Conservation (phyloP, 2,113 vertebrate genomes). For the Perccottus glenii region DNA sequence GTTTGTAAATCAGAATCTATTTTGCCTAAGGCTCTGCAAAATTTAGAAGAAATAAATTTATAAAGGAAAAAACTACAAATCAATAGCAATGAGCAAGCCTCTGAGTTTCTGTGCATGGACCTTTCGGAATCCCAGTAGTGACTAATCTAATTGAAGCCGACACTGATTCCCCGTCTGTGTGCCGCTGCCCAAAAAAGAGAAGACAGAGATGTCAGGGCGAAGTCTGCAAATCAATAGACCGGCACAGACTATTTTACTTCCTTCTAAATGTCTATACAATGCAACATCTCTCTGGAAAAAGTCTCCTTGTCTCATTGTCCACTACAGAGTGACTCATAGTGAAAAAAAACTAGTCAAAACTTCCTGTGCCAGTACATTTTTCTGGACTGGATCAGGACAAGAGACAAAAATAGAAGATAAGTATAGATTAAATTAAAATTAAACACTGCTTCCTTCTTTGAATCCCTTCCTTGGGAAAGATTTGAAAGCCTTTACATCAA, state of each 20-base stretch:
- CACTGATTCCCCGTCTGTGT: constrained; percentile 52
- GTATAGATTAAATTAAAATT: too few species aligned
- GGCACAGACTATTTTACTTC: constrained; percentile 31
- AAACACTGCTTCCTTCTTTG: too few species aligned
- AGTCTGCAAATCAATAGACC: constrained; percentile 53
- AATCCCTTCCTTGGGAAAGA: constrained; percentile 18
- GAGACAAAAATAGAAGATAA: too few species aligned
- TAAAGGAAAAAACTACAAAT: constrained; percentile 34
- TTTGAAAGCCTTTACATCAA: constrained; percentile 36
- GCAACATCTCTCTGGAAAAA: neutral
- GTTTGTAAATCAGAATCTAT: neutral
- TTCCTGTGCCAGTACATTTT: too few species aligned
- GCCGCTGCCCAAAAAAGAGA: constrained; percentile 43
- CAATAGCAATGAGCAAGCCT: constrained; percentile 64
- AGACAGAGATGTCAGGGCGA: constrained; percentile 51
- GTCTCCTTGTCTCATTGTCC: constrained; percentile 12
- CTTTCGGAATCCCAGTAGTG: constrained; percentile 46
- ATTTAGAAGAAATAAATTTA: neutral
- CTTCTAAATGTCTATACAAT: constrained; percentile 19
- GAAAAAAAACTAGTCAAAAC: neutral
- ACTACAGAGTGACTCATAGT: constrained; percentile 8
- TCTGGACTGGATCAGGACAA: too few species aligned
- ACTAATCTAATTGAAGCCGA: constrained; percentile 68
- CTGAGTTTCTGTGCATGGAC: constrained; percentile 54
- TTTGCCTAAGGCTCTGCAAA: neutral